Base-by-base conservation (phyloP, 2,797 vertebrate species). In the Odontamblyopus rebecca region DNA sequence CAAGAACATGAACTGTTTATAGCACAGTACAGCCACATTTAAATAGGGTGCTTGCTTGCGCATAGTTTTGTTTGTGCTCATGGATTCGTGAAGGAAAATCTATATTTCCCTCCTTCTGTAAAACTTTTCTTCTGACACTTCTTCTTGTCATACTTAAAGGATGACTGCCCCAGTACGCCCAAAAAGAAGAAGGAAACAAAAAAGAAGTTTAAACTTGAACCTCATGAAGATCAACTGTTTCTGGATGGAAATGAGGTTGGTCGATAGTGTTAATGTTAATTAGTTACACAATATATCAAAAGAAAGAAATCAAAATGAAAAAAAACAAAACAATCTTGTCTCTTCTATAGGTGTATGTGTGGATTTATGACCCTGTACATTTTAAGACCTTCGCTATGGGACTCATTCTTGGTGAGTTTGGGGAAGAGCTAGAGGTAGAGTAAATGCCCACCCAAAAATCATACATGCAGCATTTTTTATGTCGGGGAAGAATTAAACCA, bases 371-470 rank as follows among this genome's bases (percentile, higher is more conserved):
- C 89, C 98, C 98, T 0, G 98, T 99, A 76, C 98, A 96, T 87
- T 98, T 99, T 83, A 99, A 99, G 93, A 99, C 98, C 0, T 99
- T 99, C 89, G 98, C 97, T 82, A 99, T 99, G 98, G 98, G 98
- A 77, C 95, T 99, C 78, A 96, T 99, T 61, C 95, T 99, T 70
- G 98, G 98, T 99, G 92, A 94, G 96, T 95, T 29, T 11, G 2
- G 30, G 61, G 15, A 8, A 61, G 30, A 9, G 11, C 0, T 44
- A 44, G 12, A 2, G 41, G 41, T 48, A 48, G 44, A 48, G 15
- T 15, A 44, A 13, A 44, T 44, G 2, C 41, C 41, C 41, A 48
- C 13, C 44, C 13, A 48, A 48, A 48, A 48, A 48, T 48, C 13
- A 15, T 48, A 48, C 44, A 48, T 48, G 12, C 13, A 48, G 12